phyloP scores from a whole-genome alignment of 2,797 vertebrate species.

The Semaprochilodus insignis region DNA sequence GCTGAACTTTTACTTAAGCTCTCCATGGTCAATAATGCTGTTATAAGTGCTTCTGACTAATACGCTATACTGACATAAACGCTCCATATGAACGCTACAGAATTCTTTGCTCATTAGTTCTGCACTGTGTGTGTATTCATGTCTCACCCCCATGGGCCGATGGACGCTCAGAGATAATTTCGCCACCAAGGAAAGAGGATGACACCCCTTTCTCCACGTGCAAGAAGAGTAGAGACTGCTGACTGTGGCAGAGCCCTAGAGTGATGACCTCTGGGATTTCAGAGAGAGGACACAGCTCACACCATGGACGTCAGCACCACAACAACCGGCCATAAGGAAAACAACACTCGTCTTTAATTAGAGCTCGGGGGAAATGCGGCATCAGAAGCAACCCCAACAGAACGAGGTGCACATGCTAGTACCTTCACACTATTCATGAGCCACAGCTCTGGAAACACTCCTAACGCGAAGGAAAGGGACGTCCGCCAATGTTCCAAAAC shows the following conservation, averaged over 20 bases:
- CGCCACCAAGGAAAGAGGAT: slow-evolving; percentile 16
- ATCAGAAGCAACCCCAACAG: slow-evolving; percentile 36
- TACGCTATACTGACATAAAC: background rate
- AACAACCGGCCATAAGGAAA: slow-evolving; percentile 31
- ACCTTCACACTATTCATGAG: slow-evolving; percentile 4
- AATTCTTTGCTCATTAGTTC: background rate
- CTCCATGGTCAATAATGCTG: background rate
- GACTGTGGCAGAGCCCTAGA: slow-evolving; percentile 25
- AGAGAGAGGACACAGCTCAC: slow-evolving; percentile 19
- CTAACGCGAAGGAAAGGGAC: slow-evolving; percentile 5
- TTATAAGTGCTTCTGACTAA: background rate
- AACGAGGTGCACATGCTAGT: slow-evolving; percentile 22
- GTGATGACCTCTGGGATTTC: slow-evolving; percentile 37
- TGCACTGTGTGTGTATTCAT: no score
- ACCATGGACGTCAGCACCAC: slow-evolving; percentile 41
- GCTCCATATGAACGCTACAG: background rate
- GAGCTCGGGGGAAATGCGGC: slow-evolving; percentile 40
- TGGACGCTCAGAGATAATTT: background rate
- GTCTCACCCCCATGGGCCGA: background rate
- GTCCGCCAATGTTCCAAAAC: slow-evolving; percentile 44
- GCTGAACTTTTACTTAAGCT: slow-evolving; percentile 17
- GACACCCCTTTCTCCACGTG: background rate
- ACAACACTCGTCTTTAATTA: slow-evolving; percentile 52
- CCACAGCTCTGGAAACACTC: slow-evolving; percentile 28
- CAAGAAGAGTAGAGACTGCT: background rate